phyloP scores from a whole-genome alignment of 2,888 invertebrate species.

The Barypeithes pellucidus region DNA sequence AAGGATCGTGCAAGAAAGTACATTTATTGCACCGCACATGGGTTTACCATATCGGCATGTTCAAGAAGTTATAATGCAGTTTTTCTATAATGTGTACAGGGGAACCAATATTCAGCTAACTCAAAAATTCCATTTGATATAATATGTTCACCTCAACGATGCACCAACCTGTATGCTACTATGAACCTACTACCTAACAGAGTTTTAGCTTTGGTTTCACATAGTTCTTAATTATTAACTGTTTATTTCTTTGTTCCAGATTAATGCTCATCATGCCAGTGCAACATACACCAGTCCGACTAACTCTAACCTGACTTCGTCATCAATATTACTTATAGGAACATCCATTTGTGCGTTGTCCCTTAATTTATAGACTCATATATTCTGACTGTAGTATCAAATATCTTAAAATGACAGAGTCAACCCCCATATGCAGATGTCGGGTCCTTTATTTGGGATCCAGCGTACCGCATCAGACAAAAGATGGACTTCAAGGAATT shows the following conservation, averaged over 20 bases:
- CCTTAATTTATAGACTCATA: not conserved
- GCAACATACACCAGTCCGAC: not conserved
- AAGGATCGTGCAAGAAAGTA: no score
- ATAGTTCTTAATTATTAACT: no score
- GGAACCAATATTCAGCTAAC: no score
- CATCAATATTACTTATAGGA: not conserved
- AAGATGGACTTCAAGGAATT: constrained; percentile 97
- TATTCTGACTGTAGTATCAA: not conserved
- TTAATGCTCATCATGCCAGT: constrained; percentile 26
- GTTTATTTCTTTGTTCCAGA: constrained; percentile 30
- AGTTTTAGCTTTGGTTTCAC: no score
- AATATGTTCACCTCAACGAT: no score
- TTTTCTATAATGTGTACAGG: no score
- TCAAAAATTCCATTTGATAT: no score
- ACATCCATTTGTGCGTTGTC: not conserved
- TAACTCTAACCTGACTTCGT: constrained; percentile 3
- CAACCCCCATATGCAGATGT: constrained; percentile 96
- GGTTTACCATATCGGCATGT: no score
- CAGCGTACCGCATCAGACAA: constrained; percentile 96
- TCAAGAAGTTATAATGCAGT: no score
- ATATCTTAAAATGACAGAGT: constrained; percentile 75
- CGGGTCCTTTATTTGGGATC: constrained; percentile 97
- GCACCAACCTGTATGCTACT: no score
- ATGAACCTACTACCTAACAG: no score
- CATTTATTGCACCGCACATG: no score